A percentile compares a stretch with the other conserved stretches of the same genome.
Evolutionary conservation across 1,140 invertebrate genomes (phyloP).

Genomic region (Trachymyrmex septentrionalis): DNA sequence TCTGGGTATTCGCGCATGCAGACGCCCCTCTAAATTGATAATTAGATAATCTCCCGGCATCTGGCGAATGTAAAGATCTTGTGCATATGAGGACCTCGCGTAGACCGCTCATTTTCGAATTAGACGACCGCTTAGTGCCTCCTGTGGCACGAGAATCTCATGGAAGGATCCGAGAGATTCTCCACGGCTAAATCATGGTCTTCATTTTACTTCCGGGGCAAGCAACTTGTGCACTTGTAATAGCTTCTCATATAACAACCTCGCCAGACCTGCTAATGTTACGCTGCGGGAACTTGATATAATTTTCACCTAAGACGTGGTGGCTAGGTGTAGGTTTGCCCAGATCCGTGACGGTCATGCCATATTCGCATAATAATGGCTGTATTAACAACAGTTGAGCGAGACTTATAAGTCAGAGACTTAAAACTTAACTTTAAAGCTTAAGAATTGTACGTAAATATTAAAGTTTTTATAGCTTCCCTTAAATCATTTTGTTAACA

Average conservation of each 20-base stretch:
- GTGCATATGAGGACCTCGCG: conserved; percentile 7
- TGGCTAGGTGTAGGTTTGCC: not conserved
- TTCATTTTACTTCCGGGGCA: conserved; percentile 48
- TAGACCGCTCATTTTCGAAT: conserved; percentile 53
- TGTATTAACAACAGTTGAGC: conserved; percentile 9
- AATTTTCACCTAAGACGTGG: conserved; percentile 39
- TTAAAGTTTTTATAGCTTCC: not conserved
- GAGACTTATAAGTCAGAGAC: not conserved
- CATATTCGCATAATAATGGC: conserved; percentile 8
- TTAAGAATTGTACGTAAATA: not conserved
- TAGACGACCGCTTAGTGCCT: conserved; percentile 30
- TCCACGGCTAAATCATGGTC: conserved; percentile 39
- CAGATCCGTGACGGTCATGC: not conserved
- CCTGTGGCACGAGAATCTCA: conserved; percentile 8
- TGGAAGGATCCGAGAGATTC: conserved; percentile 9
- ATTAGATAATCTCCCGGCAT: conserved; percentile 52
- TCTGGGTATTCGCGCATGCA: conserved; percentile 5
- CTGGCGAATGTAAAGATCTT: conserved; percentile 43
- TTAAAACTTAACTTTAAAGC: not conserved
- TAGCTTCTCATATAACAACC: conserved; percentile 37
- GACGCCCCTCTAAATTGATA: conserved; percentile 35
- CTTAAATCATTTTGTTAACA: not conserved
- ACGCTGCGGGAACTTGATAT: conserved; percentile 12
- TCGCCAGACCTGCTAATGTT: not conserved
- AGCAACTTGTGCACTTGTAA: conserved; percentile 37